Evolutionary conservation across 92 coral and sea anemone species (phyloP).

Genomic region (Epizoanthus rinbou): DNA sequence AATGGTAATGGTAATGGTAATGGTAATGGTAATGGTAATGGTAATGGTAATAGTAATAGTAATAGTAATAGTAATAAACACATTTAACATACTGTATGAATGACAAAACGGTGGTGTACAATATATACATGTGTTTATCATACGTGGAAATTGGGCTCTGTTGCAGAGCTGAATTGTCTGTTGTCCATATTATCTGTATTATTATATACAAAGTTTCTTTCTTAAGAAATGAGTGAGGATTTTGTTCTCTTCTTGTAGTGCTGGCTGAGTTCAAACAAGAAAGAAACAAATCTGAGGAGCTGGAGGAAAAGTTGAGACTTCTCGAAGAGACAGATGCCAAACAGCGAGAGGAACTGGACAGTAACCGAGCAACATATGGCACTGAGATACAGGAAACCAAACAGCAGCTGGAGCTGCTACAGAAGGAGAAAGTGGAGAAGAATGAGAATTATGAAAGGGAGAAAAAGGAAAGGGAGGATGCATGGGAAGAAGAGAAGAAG

Average conservation of each 20-base stretch:
- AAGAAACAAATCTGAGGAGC: slow-evolving; percentile 65
- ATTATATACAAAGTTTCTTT: too few relatives aligned
- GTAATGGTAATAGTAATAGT: too few relatives aligned
- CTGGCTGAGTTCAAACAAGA: slow-evolving; percentile 74
- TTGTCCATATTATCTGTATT: too few relatives aligned
- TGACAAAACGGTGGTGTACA: too few relatives aligned
- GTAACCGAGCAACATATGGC: slow-evolving; percentile 60
- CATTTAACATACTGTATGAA: too few relatives aligned
- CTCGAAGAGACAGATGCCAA: slow-evolving; percentile 63
- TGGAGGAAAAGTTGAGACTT: slow-evolving; percentile 74
- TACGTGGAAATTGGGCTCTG: too few relatives aligned
- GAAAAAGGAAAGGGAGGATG: slow-evolving; percentile 55
- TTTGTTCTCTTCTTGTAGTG: slow-evolving; percentile 52
- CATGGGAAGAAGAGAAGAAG: slow-evolving; percentile 63
- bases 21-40: too few relatives aligned
- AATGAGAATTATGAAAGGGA: slow-evolving; percentile 64
- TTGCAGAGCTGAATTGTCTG: too few relatives aligned
- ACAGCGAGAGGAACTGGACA: slow-evolving; percentile 64
- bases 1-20: too few relatives aligned
- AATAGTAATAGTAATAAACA: too few relatives aligned
- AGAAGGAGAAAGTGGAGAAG: slow-evolving; percentile 76
- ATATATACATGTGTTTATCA: too few relatives aligned
- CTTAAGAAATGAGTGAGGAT: too few relatives aligned
- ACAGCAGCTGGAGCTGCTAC: slow-evolving; percentile 71
- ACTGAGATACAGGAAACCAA: slow-evolving; percentile 69